Conservation (phyloP, 1,140 invertebrate species). For the Bacillus rossius region DNA sequence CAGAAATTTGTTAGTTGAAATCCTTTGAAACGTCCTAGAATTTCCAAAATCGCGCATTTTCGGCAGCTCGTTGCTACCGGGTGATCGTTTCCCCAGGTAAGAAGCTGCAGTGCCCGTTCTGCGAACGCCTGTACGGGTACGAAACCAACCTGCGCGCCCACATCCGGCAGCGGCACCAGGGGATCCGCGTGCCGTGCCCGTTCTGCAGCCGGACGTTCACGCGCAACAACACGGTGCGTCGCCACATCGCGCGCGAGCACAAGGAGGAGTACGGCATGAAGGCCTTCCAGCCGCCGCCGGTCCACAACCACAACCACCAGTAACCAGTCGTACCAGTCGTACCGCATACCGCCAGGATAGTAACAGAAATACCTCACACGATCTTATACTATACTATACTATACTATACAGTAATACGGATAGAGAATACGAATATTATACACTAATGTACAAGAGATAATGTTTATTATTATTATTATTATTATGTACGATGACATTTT, state of each 20-base stretch:
- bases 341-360: slow-evolving; percentile 9
- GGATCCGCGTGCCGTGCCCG: slow-evolving; percentile 81
- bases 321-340: background rate
- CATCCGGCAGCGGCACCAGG: slow-evolving; percentile 84
- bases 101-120: slow-evolving; percentile 87
- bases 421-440: slow-evolving; percentile 16
- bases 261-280: slow-evolving; percentile 67
- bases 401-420: too few species aligned
- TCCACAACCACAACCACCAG: slow-evolving; percentile 15
- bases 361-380: slow-evolving; percentile 18
- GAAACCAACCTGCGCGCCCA: slow-evolving; percentile 88
- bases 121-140: slow-evolving; percentile 87
- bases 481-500: too few species aligned
- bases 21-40: too few species aligned
- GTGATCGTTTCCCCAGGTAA: too few species aligned
- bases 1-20: too few species aligned
- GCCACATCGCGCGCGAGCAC: slow-evolving; percentile 82
- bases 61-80: too few species aligned
- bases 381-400: slow-evolving; percentile 15
- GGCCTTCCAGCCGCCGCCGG: slow-evolving; percentile 51
- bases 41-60: too few species aligned
- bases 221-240: slow-evolving; percentile 82
- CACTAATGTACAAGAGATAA: slow-evolving; percentile 10
- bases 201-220: slow-evolving; percentile 88
- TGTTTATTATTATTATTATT: background rate